phyloP scores from a whole-genome alignment of 2,113 vertebrate species.

The Coryphaenoides rupestris region DNA sequence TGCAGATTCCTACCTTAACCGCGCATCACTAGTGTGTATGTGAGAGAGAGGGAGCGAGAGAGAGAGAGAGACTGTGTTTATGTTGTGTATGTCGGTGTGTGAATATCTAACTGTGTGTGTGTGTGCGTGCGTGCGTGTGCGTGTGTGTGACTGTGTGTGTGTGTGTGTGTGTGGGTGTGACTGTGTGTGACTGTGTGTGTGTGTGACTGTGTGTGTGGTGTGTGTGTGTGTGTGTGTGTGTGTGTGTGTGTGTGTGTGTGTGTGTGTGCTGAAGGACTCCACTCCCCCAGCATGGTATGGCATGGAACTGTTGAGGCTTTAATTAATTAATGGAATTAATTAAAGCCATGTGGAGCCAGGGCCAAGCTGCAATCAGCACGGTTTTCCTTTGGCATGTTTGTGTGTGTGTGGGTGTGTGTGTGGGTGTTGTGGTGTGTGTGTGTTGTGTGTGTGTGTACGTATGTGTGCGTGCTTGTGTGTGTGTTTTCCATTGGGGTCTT shows the following conservation, averaged over 20 bases:
- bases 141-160: background rate
- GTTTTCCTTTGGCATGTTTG: constrained; percentile 31
- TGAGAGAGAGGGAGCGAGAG: too few relatives aligned
- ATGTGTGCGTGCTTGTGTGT: constrained; percentile 16
- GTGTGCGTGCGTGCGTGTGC: constrained; percentile 5
- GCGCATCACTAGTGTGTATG: too few relatives aligned
- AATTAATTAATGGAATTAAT: constrained; percentile 61
- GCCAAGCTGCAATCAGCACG: constrained; percentile 36
- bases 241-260: background rate
- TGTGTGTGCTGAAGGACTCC: background rate
- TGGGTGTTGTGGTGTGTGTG: constrained; percentile 25
- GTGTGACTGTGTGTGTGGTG: background rate
- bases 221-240: constrained; percentile 2
- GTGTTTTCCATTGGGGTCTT: constrained; percentile 14
- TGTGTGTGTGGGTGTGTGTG: constrained; percentile 17
- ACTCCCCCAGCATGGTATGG: background rate
- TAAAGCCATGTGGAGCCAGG: constrained; percentile 49
- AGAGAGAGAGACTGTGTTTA: too few relatives aligned
- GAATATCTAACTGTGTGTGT: too few relatives aligned
- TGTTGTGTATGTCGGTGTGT: background rate
- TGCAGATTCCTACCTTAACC: too few relatives aligned
- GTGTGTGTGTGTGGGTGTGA: background rate
- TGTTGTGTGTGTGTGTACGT: constrained; percentile 14
- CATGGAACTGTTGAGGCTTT: constrained; percentile 38
- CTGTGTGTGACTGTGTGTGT: background rate